Base-by-base conservation (phyloP, 2,888 invertebrate genomes). In the Cheilosia grossa region DNA sequence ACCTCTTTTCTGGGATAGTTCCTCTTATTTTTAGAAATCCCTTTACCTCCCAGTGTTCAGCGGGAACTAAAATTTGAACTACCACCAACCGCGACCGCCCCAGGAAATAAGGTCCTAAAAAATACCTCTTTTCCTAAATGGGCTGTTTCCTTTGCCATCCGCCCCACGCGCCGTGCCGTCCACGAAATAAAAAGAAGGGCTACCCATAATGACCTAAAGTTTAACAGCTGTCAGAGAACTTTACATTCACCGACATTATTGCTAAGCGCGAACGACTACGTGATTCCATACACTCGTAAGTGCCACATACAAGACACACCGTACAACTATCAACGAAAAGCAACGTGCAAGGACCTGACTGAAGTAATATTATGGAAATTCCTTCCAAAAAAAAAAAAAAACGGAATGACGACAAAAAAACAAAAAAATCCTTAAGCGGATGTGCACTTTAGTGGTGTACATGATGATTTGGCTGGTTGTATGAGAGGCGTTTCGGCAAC, bases 151-250 rank as follows among this genome's bases (percentile, higher is more conserved):
- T 54, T 37, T 21, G 13, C 15, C 24, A 15, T 37, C 24, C 24
- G n/a, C 3, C 13, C 19, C n/a, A 17, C 17, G 6, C 33, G 21
- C 13, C 19, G 2, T 10, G 33, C 6, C 33, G 4, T 13, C 3
- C 10, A 19, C 37, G 40, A 51, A 33, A 30, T 21, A 13, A 49
- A 47, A n/a, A 53, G n/a, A 13, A 24, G 24, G 51, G 61, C 75
- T 77, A 75, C 73, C 77, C 81, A 67, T 85, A 85, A 85, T 85
- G 85, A 85, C 81, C 85, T 47, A 85, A 85, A 85, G 85, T 85
- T 85, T 85, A 85, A 81, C 85, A 85, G 85, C 85, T 85, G 85
- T 85, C 85, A 81, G 85, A 63, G 67, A 81, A 85, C 75, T 85
- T 85, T 81, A 85, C 72, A 85, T 85, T 81, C 77, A 72, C 81